These are phyloP conservation scores for Glossophaga mutica DNA, from an alignment of 2,797 vertebrate species.

Conservation along the genomic window DNA sequence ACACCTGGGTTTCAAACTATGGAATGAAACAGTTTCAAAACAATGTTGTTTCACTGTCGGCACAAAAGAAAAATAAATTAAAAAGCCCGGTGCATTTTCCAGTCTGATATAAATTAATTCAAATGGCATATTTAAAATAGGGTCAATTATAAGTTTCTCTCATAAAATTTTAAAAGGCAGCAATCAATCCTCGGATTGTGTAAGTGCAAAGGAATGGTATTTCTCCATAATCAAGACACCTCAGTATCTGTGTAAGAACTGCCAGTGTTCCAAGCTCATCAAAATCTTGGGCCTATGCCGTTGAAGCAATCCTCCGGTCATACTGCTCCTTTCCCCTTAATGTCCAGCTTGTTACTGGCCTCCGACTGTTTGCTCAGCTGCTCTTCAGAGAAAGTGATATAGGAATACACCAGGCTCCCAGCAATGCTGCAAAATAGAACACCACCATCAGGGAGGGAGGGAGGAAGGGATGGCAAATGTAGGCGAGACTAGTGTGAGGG, in stretches of 20 bases:
- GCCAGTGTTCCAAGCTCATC: not conserved
- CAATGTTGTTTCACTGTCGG: constrained; percentile 32
- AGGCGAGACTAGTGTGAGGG: too few relatives aligned
- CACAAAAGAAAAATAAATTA: constrained; percentile 72
- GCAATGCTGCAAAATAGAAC: constrained; percentile 88
- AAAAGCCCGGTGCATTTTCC: constrained; percentile 57
- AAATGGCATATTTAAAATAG: constrained; percentile 60
- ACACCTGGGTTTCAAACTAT: not conserved
- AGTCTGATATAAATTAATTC: constrained; percentile 73
- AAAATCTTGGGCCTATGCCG: accelerated
- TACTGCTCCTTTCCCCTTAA: constrained; percentile 84
- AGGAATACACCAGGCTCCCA: constrained; percentile 97
- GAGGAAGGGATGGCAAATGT: not conserved
- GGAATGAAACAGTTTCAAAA: constrained; percentile 38
- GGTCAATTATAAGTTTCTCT: constrained; percentile 58
- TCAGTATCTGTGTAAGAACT: not conserved
- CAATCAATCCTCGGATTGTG: constrained; percentile 71
- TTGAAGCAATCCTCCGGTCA: constrained; percentile 63
- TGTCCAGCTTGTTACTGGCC: constrained; percentile 81
- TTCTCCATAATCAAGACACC: not conserved
- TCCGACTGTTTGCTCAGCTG: constrained; percentile 86
- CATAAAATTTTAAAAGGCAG: constrained; percentile 73
- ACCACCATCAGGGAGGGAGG: not conserved
- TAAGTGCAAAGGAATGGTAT: constrained; percentile 63
- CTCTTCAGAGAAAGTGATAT: constrained; percentile 94